phyloP scores from a whole-genome alignment of 2,888 invertebrate species.

The Keiferia lycopersicella region DNA sequence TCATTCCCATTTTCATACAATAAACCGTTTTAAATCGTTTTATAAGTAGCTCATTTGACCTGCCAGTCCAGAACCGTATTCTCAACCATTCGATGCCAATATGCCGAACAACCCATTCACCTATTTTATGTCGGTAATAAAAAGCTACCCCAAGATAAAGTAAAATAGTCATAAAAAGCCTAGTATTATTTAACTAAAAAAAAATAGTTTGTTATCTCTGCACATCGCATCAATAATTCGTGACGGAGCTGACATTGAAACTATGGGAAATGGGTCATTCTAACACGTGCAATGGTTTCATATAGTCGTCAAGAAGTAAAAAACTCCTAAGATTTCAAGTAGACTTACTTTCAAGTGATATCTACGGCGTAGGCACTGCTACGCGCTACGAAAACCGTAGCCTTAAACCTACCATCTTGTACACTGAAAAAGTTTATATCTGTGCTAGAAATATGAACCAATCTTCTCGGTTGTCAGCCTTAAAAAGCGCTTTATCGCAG shows the following conservation, averaged over 20 bases:
- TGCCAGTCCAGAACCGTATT: too few species aligned
- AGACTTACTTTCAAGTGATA: too few species aligned
- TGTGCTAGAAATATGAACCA: slow-evolving; percentile 9
- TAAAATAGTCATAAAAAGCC: too few species aligned
- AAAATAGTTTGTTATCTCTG: slow-evolving; percentile 55
- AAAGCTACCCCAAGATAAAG: too few species aligned
- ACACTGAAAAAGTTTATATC: neutral
- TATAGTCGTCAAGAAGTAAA: slow-evolving; percentile 32
- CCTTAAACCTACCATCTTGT: neutral
- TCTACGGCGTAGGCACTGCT: slow-evolving; percentile 1
- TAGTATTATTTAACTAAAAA: too few species aligned
- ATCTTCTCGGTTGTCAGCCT: neutral
- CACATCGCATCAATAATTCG: slow-evolving; percentile 63
- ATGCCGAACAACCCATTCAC: too few species aligned
- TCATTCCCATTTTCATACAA: too few species aligned
- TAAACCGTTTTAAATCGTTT: too few species aligned
- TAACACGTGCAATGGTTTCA: slow-evolving; percentile 43
- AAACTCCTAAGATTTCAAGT: neutral
- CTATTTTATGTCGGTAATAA: too few species aligned
- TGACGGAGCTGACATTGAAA: slow-evolving; percentile 49
- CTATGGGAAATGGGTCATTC: slow-evolving; percentile 68
- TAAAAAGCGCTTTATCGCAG: neutral
- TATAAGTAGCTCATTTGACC: too few species aligned
- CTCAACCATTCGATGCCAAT: too few species aligned
- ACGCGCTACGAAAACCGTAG: neutral